Conservation (phyloP, 35 echinoderm and acorn worm species). For the Chiridota heheva region DNA sequence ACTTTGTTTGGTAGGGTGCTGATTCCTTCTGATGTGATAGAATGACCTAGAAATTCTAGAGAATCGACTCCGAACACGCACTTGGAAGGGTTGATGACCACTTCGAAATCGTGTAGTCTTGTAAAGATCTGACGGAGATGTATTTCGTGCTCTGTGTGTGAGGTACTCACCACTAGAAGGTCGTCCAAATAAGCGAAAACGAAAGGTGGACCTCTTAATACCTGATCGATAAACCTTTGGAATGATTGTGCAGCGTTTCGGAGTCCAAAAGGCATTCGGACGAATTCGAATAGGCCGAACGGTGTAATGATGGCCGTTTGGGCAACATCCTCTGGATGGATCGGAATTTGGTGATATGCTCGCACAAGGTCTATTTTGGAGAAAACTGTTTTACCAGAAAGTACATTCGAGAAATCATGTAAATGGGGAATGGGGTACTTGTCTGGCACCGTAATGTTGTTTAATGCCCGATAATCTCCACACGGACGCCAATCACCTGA, state of each 20-base stretch:
- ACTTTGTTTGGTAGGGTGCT: constrained; percentile 34
- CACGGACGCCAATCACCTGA: constrained; percentile 68
- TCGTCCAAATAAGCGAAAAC: constrained; percentile 62
- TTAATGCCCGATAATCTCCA: constrained; percentile 61
- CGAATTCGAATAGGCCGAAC: constrained; percentile 53
- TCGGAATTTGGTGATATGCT: constrained; percentile 66
- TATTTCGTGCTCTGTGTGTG: not conserved
- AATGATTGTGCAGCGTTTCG: constrained; percentile 50
- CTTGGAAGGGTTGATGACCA: constrained; percentile 43
- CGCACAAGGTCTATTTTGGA: constrained; percentile 52
- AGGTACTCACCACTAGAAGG: constrained; percentile 35
- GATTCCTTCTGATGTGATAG: constrained; percentile 1
- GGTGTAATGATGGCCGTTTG: constrained; percentile 64
- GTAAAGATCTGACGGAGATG: constrained; percentile 27
- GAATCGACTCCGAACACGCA: constrained; percentile 21
- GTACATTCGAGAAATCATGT: constrained; percentile 46
- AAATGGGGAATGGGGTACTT: constrained; percentile 62
- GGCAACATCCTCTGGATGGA: constrained; percentile 46
- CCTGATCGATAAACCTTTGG: constrained; percentile 64
- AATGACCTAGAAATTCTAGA: constrained; percentile 17
- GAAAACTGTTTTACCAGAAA: constrained; percentile 36
- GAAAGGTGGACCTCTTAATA: constrained; percentile 36
- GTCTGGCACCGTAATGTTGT: constrained; percentile 60
- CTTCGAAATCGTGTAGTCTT: constrained; percentile 19
- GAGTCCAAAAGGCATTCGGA: constrained; percentile 65